Base-by-base conservation (phyloP, 2,113 vertebrate species). In the Xiphophorus maculatus region DNA sequence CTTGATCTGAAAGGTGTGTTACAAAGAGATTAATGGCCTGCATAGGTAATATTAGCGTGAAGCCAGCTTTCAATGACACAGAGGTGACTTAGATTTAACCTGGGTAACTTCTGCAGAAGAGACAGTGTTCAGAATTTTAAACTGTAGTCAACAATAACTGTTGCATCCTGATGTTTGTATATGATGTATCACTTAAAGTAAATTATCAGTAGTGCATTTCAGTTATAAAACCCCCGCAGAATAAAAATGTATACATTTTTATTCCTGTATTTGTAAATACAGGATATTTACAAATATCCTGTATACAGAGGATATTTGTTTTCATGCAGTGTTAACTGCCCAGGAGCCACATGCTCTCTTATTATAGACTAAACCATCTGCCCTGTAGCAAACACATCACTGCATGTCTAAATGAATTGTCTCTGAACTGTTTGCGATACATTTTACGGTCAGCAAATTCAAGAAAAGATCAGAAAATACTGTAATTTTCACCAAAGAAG, bases 381-480 rank as follows among this genome's bases (percentile, higher is more conserved):
- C 44, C 44, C 44, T 48, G 5, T 17, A 48, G 44, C 44, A 15
- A 33, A 71, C 33, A 66, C 42, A 11, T 72, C 3, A 69, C 35
- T 64, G 64, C 66, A 29, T 29, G 63, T 74, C 40, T 42, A 27
- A 76, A 67, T 65, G 48, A 74, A 72, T 33, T 77, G 69, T 80
- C 66, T 65, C 62, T 35, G 76, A 33, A 48, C 69, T 27, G 29
- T 25, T 71, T 65, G 48, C 22, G 35, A 28, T 70, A 28, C 15
- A 48, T 74, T 80, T 82, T 66, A 81, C 61, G 60, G 35, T 28
- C 71, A 76, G 77, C 71, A 66, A 81, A 86, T 19, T 19, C 14
- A 48, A 19, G 17, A 48, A 17, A 48, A 48, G 44, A 48, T 48
- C 14, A 48, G 1, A 48, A 48, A 48, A 48, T 48, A 48, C 14